phyloP scores from a whole-genome alignment of 2,797 vertebrate species.

The Distichodus sexfasciatus region DNA sequence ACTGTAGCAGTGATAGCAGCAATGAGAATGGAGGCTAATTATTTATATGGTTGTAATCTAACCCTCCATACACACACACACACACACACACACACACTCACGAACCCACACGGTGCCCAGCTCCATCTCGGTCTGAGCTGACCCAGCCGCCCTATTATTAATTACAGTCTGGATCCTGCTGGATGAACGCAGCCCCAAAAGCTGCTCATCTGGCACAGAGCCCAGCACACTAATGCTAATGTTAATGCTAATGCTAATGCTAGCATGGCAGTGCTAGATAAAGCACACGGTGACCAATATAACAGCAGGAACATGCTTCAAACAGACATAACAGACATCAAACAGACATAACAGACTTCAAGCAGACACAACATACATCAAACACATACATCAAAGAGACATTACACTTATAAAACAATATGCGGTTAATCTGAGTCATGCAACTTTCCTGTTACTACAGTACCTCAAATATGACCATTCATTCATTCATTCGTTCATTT shows the following conservation, averaged over 20 bases:
- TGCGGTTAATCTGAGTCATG: too few species aligned
- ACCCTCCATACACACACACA: too few species aligned
- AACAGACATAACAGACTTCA: too few species aligned
- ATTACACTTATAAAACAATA: too few species aligned
- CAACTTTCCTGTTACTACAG: too few species aligned
- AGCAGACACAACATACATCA: too few species aligned
- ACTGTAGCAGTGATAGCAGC: constrained; percentile 31
- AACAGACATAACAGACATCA: not conserved
- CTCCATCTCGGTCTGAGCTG: constrained; percentile 25
- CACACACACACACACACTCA: too few species aligned
- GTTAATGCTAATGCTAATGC: not conserved
- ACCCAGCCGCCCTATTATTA: constrained; percentile 45
- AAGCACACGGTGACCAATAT: too few species aligned
- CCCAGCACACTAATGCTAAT: constrained; percentile 12
- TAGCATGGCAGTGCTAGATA: not conserved
- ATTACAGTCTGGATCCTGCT: constrained; percentile 46
- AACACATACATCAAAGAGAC: too few species aligned
- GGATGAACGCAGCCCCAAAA: constrained; percentile 48
- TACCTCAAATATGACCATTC: too few species aligned
- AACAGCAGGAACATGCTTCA: not conserved
- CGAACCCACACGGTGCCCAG: constrained; percentile 25
- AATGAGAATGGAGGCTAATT: constrained; percentile 42
- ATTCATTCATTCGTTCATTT: too few species aligned
- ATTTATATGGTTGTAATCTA: constrained; percentile 56
- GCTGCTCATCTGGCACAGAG: constrained; percentile 35